Evolutionary conservation across 2,888 invertebrate genomes (phyloP), one percentile per base, ranked within the genome.

Genomic region (Atrina japonica): DNA sequence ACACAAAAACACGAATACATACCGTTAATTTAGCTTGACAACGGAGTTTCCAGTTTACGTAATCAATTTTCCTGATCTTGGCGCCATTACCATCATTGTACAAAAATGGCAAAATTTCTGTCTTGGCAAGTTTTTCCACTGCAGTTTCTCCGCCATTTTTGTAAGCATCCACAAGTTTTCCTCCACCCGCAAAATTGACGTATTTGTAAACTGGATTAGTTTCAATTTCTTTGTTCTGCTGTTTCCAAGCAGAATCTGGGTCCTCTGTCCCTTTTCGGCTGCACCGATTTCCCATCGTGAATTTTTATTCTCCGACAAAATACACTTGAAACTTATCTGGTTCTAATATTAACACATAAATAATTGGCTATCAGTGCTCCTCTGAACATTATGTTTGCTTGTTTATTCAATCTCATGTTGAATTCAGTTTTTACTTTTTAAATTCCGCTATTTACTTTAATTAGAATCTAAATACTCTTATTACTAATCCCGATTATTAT

Each of bases 31-130:
- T 83, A 40, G 83, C 96, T 90, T 65, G 96, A 92, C 14, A 97
- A 96, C 73, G 97, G 91, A 89, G 96, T 95, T 0, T 96, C 95
- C 87, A 98, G 94, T 0, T 80, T n/a, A 86, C 66, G 65, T 83
- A 88, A n/a, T 89, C 88, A 23, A 76, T 41, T 63, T 83, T 81
- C 2, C 78, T 80, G 23, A 90, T 75, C 0, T 61, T 67, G 21
- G 70, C 71, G 14, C 88, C 87, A 60, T 84, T 80, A n/a, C 89
- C 90, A 11, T 80, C 77, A 75, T 88, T 81, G 70, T 88, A 89
- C 52, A 90, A 76, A 66, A 82, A 87, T 0, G 79, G 79, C 29
- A 74, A 78, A 30, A 90, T 80, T 53, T 90, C 88, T 25, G 76
- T 75, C 25, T 76, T 66, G 3, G 88, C 84, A 16, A 86, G 79